Conservation (phyloP, 2,888 invertebrate genomes). For the Sinelater perroti region DNA sequence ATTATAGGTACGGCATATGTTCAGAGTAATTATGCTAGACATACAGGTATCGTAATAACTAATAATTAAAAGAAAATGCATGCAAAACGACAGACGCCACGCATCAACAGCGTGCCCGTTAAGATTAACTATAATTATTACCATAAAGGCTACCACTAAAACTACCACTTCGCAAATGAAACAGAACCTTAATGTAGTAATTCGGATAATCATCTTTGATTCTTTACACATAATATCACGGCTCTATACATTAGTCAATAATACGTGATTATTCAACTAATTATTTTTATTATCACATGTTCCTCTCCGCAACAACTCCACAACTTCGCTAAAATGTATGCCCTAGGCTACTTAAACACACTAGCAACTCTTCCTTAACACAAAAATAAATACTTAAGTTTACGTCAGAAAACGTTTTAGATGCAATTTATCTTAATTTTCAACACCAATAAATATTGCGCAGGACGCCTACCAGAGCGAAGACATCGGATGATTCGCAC, state of each 20-base stretch:
- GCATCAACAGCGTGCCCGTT: slow-evolving; percentile 22
- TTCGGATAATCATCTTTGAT: slow-evolving; percentile 45
- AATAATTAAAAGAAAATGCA: slow-evolving; percentile 30
- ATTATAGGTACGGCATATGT: slow-evolving; percentile 40
- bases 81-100: slow-evolving; percentile 32
- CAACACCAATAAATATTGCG: slow-evolving; percentile 5
- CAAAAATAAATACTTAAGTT: slow-evolving; percentile 34
- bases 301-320: slow-evolving; percentile 38
- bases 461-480: slow-evolving; percentile 4
- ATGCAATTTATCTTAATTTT: not conserved
- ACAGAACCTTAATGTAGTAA: slow-evolving; percentile 32
- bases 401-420: slow-evolving; percentile 27
- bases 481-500: too few relatives aligned
- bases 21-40: slow-evolving; percentile 39
- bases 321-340: slow-evolving; percentile 26
- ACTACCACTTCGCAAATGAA: slow-evolving; percentile 23
- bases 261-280: slow-evolving; percentile 35
- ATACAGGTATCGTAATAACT: slow-evolving; percentile 36
- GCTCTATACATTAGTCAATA: slow-evolving; percentile 34
- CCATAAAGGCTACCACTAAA: slow-evolving; percentile 26
- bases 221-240: slow-evolving; percentile 45
- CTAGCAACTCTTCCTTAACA: slow-evolving; percentile 9
- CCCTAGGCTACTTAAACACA: slow-evolving; percentile 23
- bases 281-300: slow-evolving; percentile 44
- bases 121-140: slow-evolving; percentile 16